Base-by-base conservation (phyloP, 2,888 invertebrate genomes). In the Eurois occulta region DNA sequence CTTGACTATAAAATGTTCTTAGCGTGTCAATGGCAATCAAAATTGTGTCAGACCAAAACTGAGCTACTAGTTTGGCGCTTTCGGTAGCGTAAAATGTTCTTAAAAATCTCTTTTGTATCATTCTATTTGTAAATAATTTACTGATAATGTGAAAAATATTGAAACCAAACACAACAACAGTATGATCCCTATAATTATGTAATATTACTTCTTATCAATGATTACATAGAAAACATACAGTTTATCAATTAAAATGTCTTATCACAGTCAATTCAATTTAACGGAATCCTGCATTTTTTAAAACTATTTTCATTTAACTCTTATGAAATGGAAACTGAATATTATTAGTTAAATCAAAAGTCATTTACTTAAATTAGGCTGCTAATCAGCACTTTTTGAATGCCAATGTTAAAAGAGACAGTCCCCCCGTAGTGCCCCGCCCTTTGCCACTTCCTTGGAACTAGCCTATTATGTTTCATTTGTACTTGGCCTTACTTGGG, bases 181-280 rank as follows among this genome's bases (percentile, higher is more conserved):
- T n/a, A 52, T 60, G 32, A 18, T 35, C 16, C 11, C 21, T 43
- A n/a, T 52, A 52, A 35, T 28, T 76, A 0, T n/a, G 21, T 28
- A 55, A 62, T 5, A 62, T 38, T 32, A 67, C 11, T 32, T 16
- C 38, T 60, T 76, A 67, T 62, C n/a, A 77, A 43, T 67, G 48
- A 66, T 76, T 16, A 32, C 28, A 46, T 38, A 21, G 21, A 58
- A 64, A 67, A 48, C 21, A 60, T 46, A 48, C 6, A 60, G n/a
- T 38, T 58, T 75, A 66, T 75, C 58, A 46, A 75, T 24, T 46
- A 21, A 58, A 76, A 41, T 21, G 41, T 77, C 58, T 67, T 67
- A 76, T 77, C 66, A 65, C 24, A 32, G 21, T 55, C 5, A 28
- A 24, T 41, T 41, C 38, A 28, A 52, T 71, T 48, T 32, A 41